phyloP scores from a whole-genome alignment of 2,797 vertebrate genomes.

The Cuculus canorus region DNA sequence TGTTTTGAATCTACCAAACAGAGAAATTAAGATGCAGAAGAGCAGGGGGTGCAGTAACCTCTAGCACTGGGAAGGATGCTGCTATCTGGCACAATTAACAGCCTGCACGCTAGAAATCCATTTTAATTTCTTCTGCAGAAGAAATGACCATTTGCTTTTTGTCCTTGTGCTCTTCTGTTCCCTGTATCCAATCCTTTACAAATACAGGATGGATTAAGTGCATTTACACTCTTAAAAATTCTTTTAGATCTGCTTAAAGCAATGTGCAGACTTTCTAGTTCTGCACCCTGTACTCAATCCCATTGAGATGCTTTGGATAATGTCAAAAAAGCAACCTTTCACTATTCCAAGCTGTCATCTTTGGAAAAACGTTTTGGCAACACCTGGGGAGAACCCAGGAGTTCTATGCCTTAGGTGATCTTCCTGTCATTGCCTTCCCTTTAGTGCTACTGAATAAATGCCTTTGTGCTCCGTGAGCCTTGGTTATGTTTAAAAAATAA shows the following conservation, averaged over 20 bases:
- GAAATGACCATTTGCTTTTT: neutral
- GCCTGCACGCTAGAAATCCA: conserved; percentile 39
- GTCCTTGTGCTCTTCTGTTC: conserved; percentile 32
- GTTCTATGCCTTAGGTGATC: neutral
- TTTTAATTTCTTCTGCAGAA: conserved; percentile 18
- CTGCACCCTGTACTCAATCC: neutral
- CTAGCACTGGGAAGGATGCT: neutral
- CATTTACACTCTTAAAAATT: conserved; percentile 4
- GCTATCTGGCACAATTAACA: conserved; percentile 4
- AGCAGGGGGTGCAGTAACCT: conserved; percentile 4
- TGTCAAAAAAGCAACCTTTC: neutral
- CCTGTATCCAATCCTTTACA: neutral
- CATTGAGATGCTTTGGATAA: neutral
- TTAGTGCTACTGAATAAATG: neutral
- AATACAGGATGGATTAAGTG: neutral
- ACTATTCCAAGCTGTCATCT: neutral
- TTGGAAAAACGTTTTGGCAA: conserved; percentile 1
- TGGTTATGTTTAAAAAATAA: neutral
- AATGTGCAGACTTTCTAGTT: neutral
- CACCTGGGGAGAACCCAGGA: neutral
- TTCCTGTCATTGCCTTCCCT: neutral
- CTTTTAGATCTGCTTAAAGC: neutral
- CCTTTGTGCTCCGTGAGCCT: neutral
- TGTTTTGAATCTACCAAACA: neutral
- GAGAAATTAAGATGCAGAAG: neutral